These are phyloP conservation scores for Capromys pilorides DNA, from an alignment of 2,797 vertebrate species.

Conservation along the genomic window DNA sequence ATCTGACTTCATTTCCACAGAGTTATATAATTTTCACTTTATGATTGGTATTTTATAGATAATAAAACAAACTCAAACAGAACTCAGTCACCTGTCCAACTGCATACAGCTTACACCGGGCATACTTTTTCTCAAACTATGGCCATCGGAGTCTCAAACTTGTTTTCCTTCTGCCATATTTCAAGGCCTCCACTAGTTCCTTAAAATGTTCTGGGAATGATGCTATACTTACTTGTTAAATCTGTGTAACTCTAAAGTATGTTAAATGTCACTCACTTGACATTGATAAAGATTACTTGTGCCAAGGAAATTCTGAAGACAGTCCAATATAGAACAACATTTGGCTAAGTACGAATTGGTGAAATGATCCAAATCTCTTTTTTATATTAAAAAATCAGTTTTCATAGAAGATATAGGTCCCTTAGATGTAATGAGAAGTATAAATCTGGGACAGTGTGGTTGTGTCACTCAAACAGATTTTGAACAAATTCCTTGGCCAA, in stretches of 20 bases:
- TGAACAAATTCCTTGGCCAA: conserved; percentile 37
- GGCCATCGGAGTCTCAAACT: neutral
- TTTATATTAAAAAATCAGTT: conserved; percentile 43
- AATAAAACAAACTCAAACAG: neutral
- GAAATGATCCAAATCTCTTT: conserved; percentile 50
- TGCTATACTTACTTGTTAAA: neutral
- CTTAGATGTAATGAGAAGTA: neutral
- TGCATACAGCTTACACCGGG: neutral
- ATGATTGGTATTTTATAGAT: neutral
- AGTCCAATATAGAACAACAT: conserved; percentile 48
- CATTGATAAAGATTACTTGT: neutral
- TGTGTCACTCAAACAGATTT: conserved; percentile 51
- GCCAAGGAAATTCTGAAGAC: conserved; percentile 27
- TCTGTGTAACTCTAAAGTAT: neutral
- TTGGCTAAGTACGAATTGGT: neutral
- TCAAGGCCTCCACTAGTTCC: neutral
- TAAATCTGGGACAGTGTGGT: neutral
- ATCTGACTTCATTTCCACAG: neutral
- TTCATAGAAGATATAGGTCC: conserved; percentile 30
- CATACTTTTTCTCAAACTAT: neutral
- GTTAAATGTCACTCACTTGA: neutral
- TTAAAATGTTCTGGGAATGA: neutral
- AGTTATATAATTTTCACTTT: neutral
- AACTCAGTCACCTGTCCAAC: neutral
- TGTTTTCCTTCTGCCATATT: neutral